A percentile compares a stretch with the other conserved stretches of the same genome.
These are phyloP conservation scores for Ammodytes dubius DNA, from an alignment of 2,113 vertebrate genomes.

Conservation along the genomic window DNA sequence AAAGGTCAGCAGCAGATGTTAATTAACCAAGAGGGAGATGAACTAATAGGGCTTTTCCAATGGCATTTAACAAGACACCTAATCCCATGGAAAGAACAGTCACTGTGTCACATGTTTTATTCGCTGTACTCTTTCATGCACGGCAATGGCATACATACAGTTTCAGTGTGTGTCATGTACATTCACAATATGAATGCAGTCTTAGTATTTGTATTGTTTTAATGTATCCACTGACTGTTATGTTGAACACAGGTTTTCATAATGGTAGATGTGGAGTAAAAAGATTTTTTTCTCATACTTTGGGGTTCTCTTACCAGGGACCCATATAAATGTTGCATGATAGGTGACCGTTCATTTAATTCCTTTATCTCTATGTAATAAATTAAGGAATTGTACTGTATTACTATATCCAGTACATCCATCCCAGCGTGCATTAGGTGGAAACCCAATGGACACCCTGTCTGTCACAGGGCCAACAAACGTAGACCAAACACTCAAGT, in stretches of 20 bases:
- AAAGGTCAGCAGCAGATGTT: constrained; percentile 90
- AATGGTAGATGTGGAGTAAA: no score
- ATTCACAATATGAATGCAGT: neutral
- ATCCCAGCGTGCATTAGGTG: constrained; percentile 4
- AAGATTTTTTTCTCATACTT: no score
- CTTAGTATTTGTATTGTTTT: neutral
- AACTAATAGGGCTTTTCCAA: constrained; percentile 84
- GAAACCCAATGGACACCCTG: neutral
- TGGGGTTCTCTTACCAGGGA: no score
- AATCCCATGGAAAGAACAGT: constrained; percentile 74
- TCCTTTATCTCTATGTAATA: neutral
- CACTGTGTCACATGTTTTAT: constrained; percentile 72
- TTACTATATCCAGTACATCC: neutral
- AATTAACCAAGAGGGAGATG: constrained; percentile 93
- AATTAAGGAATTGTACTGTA: no score
- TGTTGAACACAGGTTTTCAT: neutral
- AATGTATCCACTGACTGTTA: neutral
- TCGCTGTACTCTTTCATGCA: constrained; percentile 55
- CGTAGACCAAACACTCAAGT: constrained; percentile 41
- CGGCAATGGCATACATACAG: neutral
- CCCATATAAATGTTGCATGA: no score
- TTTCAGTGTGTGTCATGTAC: constrained; percentile 20
- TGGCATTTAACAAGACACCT: constrained; percentile 86
- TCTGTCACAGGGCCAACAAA: constrained; percentile 18
- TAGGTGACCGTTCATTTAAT: no score